Evolutionary conservation across 2,113 vertebrate genomes (phyloP), one percentile per base, ranked within the genome.

Genomic region (Lamprologus ornatipinnis): DNA sequence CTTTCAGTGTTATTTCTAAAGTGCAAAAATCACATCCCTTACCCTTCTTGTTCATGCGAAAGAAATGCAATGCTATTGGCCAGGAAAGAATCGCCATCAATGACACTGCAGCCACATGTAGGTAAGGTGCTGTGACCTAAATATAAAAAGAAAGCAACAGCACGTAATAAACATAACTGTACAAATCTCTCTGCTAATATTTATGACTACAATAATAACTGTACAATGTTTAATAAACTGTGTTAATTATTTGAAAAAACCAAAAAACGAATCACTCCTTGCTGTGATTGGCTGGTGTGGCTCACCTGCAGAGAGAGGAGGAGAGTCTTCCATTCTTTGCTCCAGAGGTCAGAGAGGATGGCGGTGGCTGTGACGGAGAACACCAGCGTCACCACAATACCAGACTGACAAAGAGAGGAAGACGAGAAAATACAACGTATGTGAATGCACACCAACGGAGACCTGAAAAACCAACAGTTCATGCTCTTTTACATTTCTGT

Each of bases 51-150:
- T 95, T 96, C 95, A 97, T 97, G 91, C 97, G 96, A 89, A 97
- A 96, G 93, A 97, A 96, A 89, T 98, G 97, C 79, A 97, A 89
- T 1, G 97, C 96, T 82, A 97, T 92, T 0, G 98, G 97, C 98
- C 98, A 98, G 42, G 97, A 96, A 49, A 98, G 93, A 6, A 97
- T 57, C 0, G 96, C 95, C 97, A 98, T 97, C 3, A 96, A 15
- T 1, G 92, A 88, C 81, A 97, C 96, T 26, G 97, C 97, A 5
- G 96, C 96, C 84, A 98, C 23, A 1, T 98, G 97, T 28, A 98
- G 96, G 89, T 96, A 98, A 9, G 97, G 97, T 47, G 97, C 97
- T 1, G 97, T 98, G 79, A 98, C 95, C 98, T 98, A 11, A 33
- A 40, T 87, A 26, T 85, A 1, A 79, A 91, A 68, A 79, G 6